Conservation (phyloP, 2,888 invertebrate genomes). For the Melangyna quadrimaculata region DNA sequence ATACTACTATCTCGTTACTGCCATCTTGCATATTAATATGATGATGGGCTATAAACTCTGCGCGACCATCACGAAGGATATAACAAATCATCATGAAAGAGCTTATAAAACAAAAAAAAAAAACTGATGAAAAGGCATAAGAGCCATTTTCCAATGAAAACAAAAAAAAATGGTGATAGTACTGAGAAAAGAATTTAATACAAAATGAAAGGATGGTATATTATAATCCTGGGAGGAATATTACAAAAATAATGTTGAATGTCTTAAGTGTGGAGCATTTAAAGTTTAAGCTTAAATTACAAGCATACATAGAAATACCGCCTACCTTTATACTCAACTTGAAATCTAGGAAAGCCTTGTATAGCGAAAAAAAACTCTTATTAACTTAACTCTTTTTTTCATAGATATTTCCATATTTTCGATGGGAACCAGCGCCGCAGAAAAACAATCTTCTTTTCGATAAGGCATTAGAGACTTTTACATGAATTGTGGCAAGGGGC, state of each 20-base stretch:
- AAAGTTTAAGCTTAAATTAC: neutral
- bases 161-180: neutral
- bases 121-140: neutral
- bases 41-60: conserved; percentile 8
- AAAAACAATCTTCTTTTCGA: too few species aligned
- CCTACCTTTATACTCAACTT: too few species aligned
- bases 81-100: conserved; percentile 21
- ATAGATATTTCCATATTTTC: too few species aligned
- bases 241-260: neutral
- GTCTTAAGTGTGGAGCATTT: neutral
- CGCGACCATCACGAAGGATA: neutral
- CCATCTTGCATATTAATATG: neutral
- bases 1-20: neutral
- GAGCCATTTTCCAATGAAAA: neutral
- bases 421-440: too few species aligned
- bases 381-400: too few species aligned
- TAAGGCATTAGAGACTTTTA: too few species aligned
- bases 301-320: too few species aligned
- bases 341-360: too few species aligned
- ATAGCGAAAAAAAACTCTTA: too few species aligned
- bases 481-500: too few species aligned
- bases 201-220: neutral
- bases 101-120: neutral
- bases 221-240: neutral
- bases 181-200: neutral